phyloP scores from a whole-genome alignment of 2,888 invertebrate genomes.

The Drosophila cracens region DNA sequence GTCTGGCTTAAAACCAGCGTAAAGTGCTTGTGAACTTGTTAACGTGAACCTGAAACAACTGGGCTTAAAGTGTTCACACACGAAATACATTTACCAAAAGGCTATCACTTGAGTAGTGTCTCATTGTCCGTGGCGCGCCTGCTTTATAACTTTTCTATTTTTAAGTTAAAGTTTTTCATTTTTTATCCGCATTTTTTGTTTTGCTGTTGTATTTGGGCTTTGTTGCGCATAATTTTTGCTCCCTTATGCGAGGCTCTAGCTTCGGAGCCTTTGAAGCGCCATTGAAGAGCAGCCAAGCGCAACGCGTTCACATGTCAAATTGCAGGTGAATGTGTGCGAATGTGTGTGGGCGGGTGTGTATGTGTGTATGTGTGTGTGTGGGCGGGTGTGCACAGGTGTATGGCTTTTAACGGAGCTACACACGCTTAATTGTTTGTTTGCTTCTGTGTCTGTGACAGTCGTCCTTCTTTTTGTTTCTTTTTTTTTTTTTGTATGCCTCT shows the following conservation, averaged over 20 bases:
- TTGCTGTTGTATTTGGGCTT: conserved; percentile 39
- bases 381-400: conserved; percentile 23
- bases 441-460: conserved; percentile 54
- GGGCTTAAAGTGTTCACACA: conserved; percentile 5
- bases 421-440: conserved; percentile 77
- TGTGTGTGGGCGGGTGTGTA: conserved; percentile 3
- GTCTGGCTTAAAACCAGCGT: neutral
- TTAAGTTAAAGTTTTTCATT: conserved; percentile 40
- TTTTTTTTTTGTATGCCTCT: neutral
- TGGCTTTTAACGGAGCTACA: conserved; percentile 31
- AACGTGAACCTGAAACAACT: neutral
- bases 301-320: conserved; percentile 56
- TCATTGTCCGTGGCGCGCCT: conserved; percentile 20
- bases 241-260: conserved; percentile 42
- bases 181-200: neutral
- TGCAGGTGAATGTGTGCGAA: conserved; percentile 47
- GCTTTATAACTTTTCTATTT: conserved; percentile 1
- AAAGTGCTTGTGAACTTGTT: conserved; percentile 5
- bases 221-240: conserved; percentile 71
- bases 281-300: conserved; percentile 68
- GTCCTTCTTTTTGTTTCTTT: neutral
- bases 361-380: conserved; percentile 17
- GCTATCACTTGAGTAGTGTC: conserved; percentile 25
- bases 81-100: conserved; percentile 37
- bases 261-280: conserved; percentile 63